A percentile compares a stretch with the other conserved stretches of the same genome.
Evolutionary conservation across 2,113 vertebrate species (phyloP).

Genomic region (Xiphophorus maculatus): DNA sequence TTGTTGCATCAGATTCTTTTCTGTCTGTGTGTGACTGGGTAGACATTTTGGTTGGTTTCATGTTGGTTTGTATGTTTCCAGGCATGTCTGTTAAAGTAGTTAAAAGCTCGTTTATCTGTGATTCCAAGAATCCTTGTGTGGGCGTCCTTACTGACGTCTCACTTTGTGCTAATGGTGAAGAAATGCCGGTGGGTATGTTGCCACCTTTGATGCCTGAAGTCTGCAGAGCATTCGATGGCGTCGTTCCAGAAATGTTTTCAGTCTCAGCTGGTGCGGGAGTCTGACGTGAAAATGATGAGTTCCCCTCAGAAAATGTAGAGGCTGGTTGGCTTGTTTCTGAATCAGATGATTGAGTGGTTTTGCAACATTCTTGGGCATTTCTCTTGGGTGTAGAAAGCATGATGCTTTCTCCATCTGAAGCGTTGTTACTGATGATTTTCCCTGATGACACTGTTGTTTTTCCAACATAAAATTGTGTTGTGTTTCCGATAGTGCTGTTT

Average conservation of each 20-base stretch:
- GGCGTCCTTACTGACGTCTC: neutral
- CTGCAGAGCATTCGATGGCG: neutral
- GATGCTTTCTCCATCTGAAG: neutral
- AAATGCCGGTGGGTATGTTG: conserved; percentile 10
- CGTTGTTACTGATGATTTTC: neutral
- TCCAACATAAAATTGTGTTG: neutral
- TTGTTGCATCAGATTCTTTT: too few relatives aligned
- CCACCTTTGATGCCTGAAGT: neutral
- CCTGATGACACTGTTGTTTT: neutral
- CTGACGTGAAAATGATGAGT: neutral
- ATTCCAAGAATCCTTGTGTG: too few relatives aligned
- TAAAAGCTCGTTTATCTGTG: too few relatives aligned
- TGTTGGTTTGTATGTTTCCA: too few relatives aligned
- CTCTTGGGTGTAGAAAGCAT: neutral
- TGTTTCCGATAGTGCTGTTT: neutral
- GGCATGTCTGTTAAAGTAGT: too few relatives aligned
- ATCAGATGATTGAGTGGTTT: neutral
- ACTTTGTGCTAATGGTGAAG: conserved; percentile 4
- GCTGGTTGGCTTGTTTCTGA: neutral
- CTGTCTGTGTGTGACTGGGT: too few relatives aligned
- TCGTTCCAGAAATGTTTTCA: neutral
- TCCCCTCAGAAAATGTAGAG: neutral
- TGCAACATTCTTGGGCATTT: neutral
- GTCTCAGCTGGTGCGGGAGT: neutral
- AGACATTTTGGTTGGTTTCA: too few relatives aligned